Evolutionary conservation across 2,113 vertebrate species (phyloP), one percentile per base, ranked within the genome.

Genomic region (Cinclus mexicanus): DNA sequence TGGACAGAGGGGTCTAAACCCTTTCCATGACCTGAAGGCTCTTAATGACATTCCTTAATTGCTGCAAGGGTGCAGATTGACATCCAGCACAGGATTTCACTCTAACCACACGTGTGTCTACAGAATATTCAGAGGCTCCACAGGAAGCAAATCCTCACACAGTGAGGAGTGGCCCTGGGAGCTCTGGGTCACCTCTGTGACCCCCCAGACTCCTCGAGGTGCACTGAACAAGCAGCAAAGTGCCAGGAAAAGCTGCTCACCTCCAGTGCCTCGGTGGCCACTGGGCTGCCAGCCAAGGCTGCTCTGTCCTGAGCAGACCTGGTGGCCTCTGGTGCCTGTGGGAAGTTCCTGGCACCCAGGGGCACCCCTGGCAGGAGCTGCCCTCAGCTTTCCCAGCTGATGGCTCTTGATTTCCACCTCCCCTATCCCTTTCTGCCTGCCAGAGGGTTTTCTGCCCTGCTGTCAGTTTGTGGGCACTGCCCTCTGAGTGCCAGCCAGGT

Each of bases 21-120:
- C 33, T 41, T 19, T 12, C 59, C 75, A 65, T 8, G 28, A 53
- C 67, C 49, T 52, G 83, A 63, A 83, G 31, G 42, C 26, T 71
- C 53, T 71, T 61, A 20, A 21, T 23, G 41, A 90, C 52, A 50
- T 26, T 53, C 71, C 68, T 65, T 50, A 57, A 77, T 14, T 72
- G 35, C 64, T 86, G 50, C 31, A 75, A 29, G 69, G 47, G 21
- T n/a, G 59, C 84, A 71, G 19, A 49, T 28, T 79, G 46, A 13
- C 37, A 57, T 11, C 46, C 69, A 47, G 44, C 33, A 15, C 1
- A 7, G 1, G 28, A 59, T 52, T 14, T 42, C 26, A 21, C 61
- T 26, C 0, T 2, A 44, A 49, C 16, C 55, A 13, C 4, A 7
- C 0, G 0, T 16, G 22, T 6, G 18, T 22, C 68, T 11, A 8